Evolutionary conservation across 1,140 invertebrate genomes (phyloP).

Genomic region (Drosophila fuyamai): DNA sequence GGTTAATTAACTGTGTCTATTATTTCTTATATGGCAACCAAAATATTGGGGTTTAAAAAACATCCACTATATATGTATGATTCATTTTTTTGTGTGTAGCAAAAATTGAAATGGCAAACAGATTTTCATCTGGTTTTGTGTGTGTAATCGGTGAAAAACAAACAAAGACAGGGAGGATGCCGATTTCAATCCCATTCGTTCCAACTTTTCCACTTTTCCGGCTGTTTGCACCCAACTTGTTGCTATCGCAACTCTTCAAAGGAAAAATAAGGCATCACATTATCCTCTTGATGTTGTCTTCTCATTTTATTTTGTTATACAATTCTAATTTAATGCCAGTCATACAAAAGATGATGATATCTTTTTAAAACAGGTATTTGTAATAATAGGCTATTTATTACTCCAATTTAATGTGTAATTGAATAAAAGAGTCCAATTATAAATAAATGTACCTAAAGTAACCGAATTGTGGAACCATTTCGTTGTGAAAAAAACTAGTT

Average conservation of each 20-base stretch:
- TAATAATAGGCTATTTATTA: no score
- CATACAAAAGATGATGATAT: no score
- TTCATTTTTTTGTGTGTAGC: conserved; percentile 1
- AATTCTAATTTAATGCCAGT: neutral
- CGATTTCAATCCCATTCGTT: conserved; percentile 44
- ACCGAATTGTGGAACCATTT: neutral
- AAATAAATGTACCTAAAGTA: neutral
- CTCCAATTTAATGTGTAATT: neutral
- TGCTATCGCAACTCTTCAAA: conserved; percentile 47
- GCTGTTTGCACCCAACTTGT: conserved; percentile 30
- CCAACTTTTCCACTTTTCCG: conserved; percentile 12
- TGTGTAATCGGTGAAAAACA: conserved; percentile 29
- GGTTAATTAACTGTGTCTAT: conserved; percentile 1
- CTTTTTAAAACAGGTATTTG: no score
- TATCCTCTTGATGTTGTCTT: conserved; percentile 3
- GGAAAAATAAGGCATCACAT: conserved; percentile 17
- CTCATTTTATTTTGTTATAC: neutral
- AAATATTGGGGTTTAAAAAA: neutral
- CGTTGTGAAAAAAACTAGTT: neutral
- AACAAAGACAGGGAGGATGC: conserved; percentile 18
- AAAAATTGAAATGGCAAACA: conserved; percentile 57
- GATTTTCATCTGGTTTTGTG: conserved; percentile 49
- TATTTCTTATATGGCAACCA: conserved; percentile 3
- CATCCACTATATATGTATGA: neutral
- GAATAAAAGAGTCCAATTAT: neutral